Evolutionary conservation across 2,888 invertebrate species (phyloP), one percentile per base, ranked within the genome.

Genomic region (Artemia sinica): DNA sequence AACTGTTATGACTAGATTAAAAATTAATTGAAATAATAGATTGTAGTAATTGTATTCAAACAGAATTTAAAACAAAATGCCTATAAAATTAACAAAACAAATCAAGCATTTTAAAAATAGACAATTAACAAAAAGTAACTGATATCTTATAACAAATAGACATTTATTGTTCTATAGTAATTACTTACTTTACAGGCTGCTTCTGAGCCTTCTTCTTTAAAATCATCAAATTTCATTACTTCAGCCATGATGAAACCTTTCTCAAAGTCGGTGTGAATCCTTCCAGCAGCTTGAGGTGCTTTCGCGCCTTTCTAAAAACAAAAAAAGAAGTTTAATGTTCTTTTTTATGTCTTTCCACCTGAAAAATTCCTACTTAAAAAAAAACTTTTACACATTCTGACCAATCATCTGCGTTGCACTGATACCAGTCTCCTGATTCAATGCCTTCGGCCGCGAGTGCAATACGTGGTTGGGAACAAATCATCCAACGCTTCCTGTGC

Each of bases 201-300:
- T 79, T 98, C 97, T 10, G 89, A 85, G 67, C 96, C 97, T 79
- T 92, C 90, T 76, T 93, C 92, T 78, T 94, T 93, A 78, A 98
- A 95, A 78, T 99, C 98, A 72, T 87, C 87, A 77, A 83, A 98
- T 78, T 95, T 94, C 97, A 98, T 98, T 50, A 98, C 93, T 80
- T 98, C 97, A 14, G 97, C 97, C 97, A 98, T 98, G 73, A 99
- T 98, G 81, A 99, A 99, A 66, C 98, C 98, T 79, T 96, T 97
- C 79, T 99, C 98, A 79, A 99, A 98, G 80, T 99, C 98, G 0
- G 97, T 95, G 80, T 99, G 98, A 78, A 99, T 99, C 75, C 87
- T 85, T 1, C 98, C 98, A 13, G 97, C 98, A 11, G 98, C 98
- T 78, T 95, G 94, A 0, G 98, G 98, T 0, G 98, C 98, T 78